Percentiles rank a stretch among this genome's conserved stretches.
phyloP scores from a whole-genome alignment of 2,797 vertebrate genomes.

The Paratrypauchen microcephalus region DNA sequence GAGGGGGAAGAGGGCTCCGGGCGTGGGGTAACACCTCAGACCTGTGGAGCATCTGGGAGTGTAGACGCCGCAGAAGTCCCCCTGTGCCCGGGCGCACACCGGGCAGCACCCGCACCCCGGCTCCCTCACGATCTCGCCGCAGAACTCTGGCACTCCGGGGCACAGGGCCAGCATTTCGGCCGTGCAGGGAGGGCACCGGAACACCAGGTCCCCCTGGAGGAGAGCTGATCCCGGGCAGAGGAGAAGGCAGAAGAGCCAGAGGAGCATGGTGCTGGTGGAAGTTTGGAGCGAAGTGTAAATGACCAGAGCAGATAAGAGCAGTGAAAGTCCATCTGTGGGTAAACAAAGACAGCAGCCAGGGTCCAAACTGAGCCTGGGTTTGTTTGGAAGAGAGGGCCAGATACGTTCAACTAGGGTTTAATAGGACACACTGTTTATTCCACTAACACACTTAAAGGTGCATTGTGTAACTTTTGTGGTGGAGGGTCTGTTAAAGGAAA shows the following conservation, averaged over 20 bases:
- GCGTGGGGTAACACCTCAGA: conserved; percentile 85
- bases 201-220: conserved; percentile 77
- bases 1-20: conserved; percentile 81
- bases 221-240: conserved; percentile 61
- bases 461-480: no score
- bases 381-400: neutral
- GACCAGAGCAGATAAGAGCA: conserved; percentile 45
- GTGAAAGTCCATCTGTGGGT: conserved; percentile 50
- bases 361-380: conserved; percentile 72
- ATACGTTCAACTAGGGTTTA: neutral
- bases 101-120: conserved; percentile 94
- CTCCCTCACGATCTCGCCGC: conserved; percentile 87
- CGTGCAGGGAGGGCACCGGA: conserved; percentile 81
- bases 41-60: conserved; percentile 85
- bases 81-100: conserved; percentile 84
- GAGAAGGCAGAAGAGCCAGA: conserved; percentile 46
- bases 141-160: conserved; percentile 65
- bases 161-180: conserved; percentile 78
- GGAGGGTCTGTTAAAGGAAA: no score
- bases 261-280: neutral
- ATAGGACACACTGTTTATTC: no score
- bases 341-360: conserved; percentile 68
- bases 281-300: conserved; percentile 23
- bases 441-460: no score
- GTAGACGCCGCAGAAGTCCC: conserved; percentile 90